phyloP scores from a whole-genome alignment of 2,888 invertebrate genomes.

The Andrena dorsata region DNA sequence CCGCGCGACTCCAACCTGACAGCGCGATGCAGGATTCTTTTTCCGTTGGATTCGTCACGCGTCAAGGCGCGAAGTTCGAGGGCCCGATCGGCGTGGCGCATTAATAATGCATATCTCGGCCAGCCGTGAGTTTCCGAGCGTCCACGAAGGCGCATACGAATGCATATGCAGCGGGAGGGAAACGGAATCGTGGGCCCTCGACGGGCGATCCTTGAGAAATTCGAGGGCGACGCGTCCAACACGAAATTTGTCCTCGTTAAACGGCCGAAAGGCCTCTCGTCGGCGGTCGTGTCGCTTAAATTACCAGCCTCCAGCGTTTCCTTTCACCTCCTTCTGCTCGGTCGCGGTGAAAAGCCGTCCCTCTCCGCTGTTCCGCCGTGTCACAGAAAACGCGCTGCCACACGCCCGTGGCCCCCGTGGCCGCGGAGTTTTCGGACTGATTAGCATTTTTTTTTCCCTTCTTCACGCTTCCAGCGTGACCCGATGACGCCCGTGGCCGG shows the following conservation, averaged over 20 bases:
- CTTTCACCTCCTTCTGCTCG: slow-evolving; percentile 28
- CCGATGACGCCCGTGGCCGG: slow-evolving; percentile 74
- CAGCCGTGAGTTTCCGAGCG: background rate
- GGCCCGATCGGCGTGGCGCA: slow-evolving; percentile 41
- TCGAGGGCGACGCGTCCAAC: slow-evolving; percentile 22
- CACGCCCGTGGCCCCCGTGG: slow-evolving; percentile 29
- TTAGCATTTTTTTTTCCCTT: slow-evolving; percentile 78
- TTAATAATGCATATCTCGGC: slow-evolving; percentile 66
- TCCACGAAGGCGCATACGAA: slow-evolving; percentile 41
- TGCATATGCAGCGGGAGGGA: background rate
- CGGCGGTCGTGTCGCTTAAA: slow-evolving; percentile 51
- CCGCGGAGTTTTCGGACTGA: slow-evolving; percentile 77
- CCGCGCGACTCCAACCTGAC: slow-evolving; percentile 41
- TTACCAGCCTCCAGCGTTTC: slow-evolving; percentile 30
- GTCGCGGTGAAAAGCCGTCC: slow-evolving; percentile 39
- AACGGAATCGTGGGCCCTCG: slow-evolving; percentile 14
- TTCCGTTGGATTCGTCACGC: slow-evolving; percentile 59
- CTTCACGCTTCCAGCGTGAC: slow-evolving; percentile 75
- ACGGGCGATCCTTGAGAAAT: slow-evolving; percentile 31
- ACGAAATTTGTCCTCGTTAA: slow-evolving; percentile 70
- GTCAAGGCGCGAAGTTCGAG: slow-evolving; percentile 48
- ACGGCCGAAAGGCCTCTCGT: slow-evolving; percentile 39
- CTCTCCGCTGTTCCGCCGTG: slow-evolving; percentile 17
- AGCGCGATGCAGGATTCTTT: slow-evolving; percentile 45
- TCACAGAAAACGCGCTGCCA: slow-evolving; percentile 28